Base-by-base conservation (phyloP, 2,888 invertebrate genomes). In the Stenichneumon culpator region DNA sequence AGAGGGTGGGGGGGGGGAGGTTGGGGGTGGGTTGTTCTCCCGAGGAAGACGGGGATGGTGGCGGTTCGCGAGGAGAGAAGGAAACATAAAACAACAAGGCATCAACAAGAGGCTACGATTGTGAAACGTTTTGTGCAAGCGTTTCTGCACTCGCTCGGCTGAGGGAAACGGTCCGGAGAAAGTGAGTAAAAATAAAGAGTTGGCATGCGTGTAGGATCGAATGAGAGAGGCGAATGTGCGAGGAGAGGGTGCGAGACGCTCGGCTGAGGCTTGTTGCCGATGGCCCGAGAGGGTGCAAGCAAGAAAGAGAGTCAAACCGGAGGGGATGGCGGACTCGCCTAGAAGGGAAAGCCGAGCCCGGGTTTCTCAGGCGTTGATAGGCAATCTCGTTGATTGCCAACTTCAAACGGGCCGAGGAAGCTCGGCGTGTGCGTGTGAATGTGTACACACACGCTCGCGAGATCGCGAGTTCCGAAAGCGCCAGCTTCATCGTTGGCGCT, bases 321-420 rank as follows among this genome's bases (percentile, higher is more conserved):
- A 54, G 75, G 69, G 79, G 79, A 57, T 36, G 52, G 54, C 47
- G 60, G 50, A 74, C n/a, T 63, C 77, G 79, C 52, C 72, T 75
- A 75, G 86, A 84, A 86, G 87, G 87, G 87, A 86, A 86, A 79
- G 90, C 83, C 86, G 44, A 44, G 79, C 87, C 86, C 84, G 87
- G 83, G 87, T 90, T 90, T 89, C 90, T 89, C 90, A 88, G 90
- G 92, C 90, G 92, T 93, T 93, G 93, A 94, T 93, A 93, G 93
- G 93, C 93, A 93, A 93, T 93, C 93, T 92, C 92, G 91, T 91
- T 94, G 94, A 94, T 94, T 94, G 93, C 93, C 91, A 91, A 92
- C 93, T 93, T 93, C 93, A 93, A 93, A 93, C 92, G 91, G 86
- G 88, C 91, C 91, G 91, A 91, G 90, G 89, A 90, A 89, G 88